Evolutionary conservation across 2,797 vertebrate genomes (phyloP).

Genomic region (Lagothrix lagotricha): DNA sequence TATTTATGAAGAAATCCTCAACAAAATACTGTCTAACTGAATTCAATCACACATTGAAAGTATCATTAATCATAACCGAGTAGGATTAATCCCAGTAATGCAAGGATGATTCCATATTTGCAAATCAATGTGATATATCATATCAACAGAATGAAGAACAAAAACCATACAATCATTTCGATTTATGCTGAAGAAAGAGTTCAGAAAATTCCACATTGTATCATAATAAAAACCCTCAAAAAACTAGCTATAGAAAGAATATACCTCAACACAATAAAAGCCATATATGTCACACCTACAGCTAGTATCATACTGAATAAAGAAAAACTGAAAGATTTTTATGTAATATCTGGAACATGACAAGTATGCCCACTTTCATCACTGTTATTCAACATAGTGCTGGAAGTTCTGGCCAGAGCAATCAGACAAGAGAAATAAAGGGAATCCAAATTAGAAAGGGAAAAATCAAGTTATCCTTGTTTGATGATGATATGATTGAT

Average conservation of each 20-base stretch:
- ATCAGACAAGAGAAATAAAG: neutral
- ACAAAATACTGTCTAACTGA: neutral
- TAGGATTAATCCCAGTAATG: neutral
- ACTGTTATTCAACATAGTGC: neutral
- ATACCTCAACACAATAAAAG: neutral
- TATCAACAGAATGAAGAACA: neutral
- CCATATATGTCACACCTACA: neutral
- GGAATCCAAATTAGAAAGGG: neutral
- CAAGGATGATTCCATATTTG: neutral
- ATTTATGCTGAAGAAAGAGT: neutral
- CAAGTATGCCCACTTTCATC: neutral
- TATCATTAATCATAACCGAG: neutral
- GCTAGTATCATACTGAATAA: neutral
- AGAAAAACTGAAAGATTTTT: neutral
- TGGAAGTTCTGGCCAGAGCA: neutral
- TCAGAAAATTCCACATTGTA: neutral
- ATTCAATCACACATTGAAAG: neutral
- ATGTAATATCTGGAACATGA: neutral
- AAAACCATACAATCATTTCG: neutral
- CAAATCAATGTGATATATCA: neutral
- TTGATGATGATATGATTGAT: neutral
- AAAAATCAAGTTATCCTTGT: neutral
- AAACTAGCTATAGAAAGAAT: neutral
- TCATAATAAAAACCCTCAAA: neutral
- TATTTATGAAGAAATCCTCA: neutral